These are phyloP conservation scores for Anoplophora glabripennis DNA, from an alignment of 1,140 invertebrate genomes.

Conservation along the genomic window DNA sequence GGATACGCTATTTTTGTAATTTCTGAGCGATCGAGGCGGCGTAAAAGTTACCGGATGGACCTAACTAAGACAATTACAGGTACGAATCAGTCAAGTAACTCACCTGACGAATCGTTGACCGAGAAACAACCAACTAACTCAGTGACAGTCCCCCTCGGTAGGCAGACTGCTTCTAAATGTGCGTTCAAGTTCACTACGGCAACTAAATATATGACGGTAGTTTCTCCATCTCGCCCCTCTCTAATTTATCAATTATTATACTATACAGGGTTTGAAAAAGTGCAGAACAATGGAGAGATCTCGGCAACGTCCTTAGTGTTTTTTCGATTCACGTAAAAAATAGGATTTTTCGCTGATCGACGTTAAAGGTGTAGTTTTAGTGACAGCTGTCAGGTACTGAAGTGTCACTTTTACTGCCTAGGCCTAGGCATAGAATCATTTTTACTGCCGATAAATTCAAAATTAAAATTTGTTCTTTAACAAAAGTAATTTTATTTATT, in stretches of 20 bases:
- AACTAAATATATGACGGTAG: conserved; percentile 4
- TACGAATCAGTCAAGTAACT: background rate
- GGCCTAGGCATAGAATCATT: no score
- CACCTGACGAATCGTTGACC: background rate
- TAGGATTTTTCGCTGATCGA: no score
- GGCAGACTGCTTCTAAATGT: background rate
- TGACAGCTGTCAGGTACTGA: no score
- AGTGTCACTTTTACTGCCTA: no score
- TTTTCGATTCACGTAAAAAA: no score
- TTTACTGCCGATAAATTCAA: no score
- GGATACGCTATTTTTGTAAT: background rate
- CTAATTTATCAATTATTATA: conserved; percentile 4
- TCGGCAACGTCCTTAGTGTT: no score
- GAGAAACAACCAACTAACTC: background rate
- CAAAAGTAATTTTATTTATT: no score
- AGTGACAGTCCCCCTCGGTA: background rate
- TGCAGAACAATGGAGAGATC: no score
- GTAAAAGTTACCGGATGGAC: background rate
- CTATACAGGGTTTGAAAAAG: no score
- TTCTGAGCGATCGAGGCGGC: background rate
- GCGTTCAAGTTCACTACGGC: background rate
- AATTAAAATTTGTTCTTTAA: no score
- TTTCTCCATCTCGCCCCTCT: conserved; percentile 3
- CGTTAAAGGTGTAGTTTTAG: no score
- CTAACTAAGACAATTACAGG: background rate